phyloP scores from a whole-genome alignment of 2,113 vertebrate genomes.

The Anhinga anhinga region DNA sequence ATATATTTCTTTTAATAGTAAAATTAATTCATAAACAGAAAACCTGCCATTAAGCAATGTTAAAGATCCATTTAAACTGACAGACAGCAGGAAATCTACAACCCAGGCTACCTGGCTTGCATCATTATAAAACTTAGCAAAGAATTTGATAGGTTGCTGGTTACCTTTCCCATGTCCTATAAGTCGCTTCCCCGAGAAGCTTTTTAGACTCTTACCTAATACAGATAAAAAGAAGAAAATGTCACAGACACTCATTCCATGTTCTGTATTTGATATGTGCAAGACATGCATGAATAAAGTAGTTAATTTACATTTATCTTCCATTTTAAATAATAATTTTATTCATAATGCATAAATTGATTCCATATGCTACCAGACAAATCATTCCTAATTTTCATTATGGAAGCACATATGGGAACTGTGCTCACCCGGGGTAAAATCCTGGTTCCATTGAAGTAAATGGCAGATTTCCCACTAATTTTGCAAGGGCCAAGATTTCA shows the following conservation, averaged over 20 bases:
- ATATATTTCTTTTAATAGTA: slow-evolving; percentile 25
- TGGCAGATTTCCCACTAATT: slow-evolving; percentile 58
- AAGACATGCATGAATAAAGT: neutral
- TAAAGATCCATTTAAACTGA: slow-evolving; percentile 32
- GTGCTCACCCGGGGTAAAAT: slow-evolving; percentile 20
- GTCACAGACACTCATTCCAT: neutral
- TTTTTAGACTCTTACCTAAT: neutral
- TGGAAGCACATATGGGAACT: slow-evolving; percentile 36
- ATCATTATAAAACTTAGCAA: slow-evolving; percentile 16
- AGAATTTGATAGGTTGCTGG: neutral
- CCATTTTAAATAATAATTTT: slow-evolving; percentile 35
- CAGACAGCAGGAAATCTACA: slow-evolving; percentile 4
- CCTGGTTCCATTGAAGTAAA: slow-evolving; percentile 31
- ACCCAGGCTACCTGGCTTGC: neutral
- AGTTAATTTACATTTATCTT: slow-evolving; percentile 40
- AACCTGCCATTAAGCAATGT: slow-evolving; percentile 35
- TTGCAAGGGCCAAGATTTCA: slow-evolving; percentile 18
- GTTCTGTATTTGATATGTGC: neutral
- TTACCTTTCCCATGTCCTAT: neutral
- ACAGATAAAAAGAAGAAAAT: neutral
- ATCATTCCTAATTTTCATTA: slow-evolving; percentile 43
- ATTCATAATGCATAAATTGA: slow-evolving; percentile 32
- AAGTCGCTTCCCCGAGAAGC: neutral
- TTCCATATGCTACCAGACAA: slow-evolving; percentile 51
- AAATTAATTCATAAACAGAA: slow-evolving; percentile 49